A percentile compares a stretch with the other conserved stretches of the same genome.
Conservation (phyloP, 2,888 invertebrate genomes). For the Altica lythri region DNA sequence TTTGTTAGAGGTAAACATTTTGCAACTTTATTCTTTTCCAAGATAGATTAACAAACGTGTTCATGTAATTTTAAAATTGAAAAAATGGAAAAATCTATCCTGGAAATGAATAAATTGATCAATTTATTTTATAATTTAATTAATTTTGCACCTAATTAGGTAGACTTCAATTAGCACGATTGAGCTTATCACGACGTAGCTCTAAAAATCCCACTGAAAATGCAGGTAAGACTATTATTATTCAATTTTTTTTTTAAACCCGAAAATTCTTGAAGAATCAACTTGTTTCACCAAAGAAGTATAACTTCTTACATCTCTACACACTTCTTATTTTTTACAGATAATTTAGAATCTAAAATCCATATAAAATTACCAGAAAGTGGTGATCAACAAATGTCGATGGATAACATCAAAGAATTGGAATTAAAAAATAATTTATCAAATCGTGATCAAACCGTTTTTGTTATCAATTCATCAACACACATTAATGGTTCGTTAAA, state of each 20-base stretch:
- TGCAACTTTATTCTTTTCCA: no score
- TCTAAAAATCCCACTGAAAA: conserved; percentile 8
- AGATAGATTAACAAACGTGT: no score
- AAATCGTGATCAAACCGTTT: conserved; percentile 29
- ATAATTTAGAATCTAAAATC: conserved; percentile 20
- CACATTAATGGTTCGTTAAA: conserved; percentile 55
- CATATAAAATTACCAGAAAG: conserved; percentile 20
- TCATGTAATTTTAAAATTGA: no score
- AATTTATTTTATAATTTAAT: no score
- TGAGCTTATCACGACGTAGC: conserved; percentile 13
- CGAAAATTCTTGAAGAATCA: no score
- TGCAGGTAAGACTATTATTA: conserved; percentile 6
- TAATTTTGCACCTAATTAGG: conserved; percentile 12
- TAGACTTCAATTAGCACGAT: conserved; percentile 15
- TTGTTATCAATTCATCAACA: conserved; percentile 37
- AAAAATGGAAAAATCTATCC: no score
- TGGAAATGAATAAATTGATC: no score
- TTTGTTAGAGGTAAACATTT: conserved; percentile 69
- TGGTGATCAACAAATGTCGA: conserved; percentile 13
- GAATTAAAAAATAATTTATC: conserved; percentile 33
- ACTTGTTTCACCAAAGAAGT: no score
- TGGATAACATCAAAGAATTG: conserved; percentile 2
- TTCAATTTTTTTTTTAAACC: neutral
- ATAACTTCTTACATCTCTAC: no score
- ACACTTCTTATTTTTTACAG: conserved; percentile 17